Conservation (phyloP, 2,797 vertebrate species). For the Leptodactylus fallax region DNA sequence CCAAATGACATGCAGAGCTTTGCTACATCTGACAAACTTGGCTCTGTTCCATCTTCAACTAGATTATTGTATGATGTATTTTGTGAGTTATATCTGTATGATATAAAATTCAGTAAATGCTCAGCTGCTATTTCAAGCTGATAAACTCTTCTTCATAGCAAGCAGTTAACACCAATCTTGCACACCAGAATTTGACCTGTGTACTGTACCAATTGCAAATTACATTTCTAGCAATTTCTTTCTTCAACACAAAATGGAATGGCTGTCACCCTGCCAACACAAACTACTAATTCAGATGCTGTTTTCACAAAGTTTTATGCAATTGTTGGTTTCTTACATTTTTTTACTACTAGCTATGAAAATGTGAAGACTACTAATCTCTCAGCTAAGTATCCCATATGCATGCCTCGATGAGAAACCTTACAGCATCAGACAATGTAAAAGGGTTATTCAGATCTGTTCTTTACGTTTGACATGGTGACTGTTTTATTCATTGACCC, state of each 20-base stretch:
- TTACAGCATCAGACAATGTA: neutral
- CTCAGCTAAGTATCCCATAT: neutral
- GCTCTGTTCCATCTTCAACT: neutral
- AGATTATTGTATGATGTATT: neutral
- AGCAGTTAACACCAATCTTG: neutral
- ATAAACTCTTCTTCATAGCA: neutral
- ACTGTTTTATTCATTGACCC: conserved; percentile 28
- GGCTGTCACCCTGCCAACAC: conserved; percentile 29
- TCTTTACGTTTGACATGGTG: conserved; percentile 21
- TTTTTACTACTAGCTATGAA: neutral
- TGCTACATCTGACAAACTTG: neutral
- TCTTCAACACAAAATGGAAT: conserved; percentile 32
- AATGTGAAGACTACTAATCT: neutral
- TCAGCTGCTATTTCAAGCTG: neutral
- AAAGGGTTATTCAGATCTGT: neutral
- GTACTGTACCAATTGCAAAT: neutral
- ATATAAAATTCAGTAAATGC: neutral
- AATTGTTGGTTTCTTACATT: neutral
- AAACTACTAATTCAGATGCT: conserved; percentile 4
- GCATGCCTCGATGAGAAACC: neutral
- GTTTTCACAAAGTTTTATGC: conserved; percentile 20
- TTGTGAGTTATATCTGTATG: no score
- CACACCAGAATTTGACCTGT: neutral
- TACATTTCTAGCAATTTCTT: neutral
- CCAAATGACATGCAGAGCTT: neutral